phyloP scores from a whole-genome alignment of 1,140 invertebrate genomes.

The Melipona quadrifasciata region DNA sequence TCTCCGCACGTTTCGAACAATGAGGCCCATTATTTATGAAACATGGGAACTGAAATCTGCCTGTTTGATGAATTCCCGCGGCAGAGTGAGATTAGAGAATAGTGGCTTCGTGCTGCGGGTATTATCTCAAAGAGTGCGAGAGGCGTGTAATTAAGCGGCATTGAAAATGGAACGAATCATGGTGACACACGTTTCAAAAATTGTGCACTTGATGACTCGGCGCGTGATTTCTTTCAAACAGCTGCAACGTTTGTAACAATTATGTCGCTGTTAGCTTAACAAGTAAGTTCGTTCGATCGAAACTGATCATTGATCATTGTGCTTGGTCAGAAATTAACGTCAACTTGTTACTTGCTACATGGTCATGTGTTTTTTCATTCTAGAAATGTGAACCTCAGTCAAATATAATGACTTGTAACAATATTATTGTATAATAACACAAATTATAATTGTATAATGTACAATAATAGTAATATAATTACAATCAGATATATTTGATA shows the following conservation, averaged over 20 bases:
- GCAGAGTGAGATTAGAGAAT: background rate
- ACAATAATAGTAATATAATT: too few species aligned
- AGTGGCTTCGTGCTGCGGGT: background rate
- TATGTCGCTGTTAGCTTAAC: background rate
- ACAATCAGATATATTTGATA: too few species aligned
- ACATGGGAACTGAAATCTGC: background rate
- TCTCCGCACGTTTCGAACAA: background rate
- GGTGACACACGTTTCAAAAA: background rate
- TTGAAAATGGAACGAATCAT: background rate
- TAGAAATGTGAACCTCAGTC: too few species aligned
- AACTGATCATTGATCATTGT: background rate
- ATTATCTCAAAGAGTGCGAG: background rate
- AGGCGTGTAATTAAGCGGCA: background rate
- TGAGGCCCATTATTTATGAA: background rate
- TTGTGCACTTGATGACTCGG: background rate
- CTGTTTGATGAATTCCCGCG: background rate
- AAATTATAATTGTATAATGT: too few species aligned
- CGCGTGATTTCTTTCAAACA: background rate
- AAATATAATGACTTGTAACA: too few species aligned
- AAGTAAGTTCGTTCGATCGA: background rate
- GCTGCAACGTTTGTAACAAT: background rate
- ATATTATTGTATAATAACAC: too few species aligned
- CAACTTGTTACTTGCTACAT: too few species aligned
- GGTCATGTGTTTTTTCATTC: too few species aligned
- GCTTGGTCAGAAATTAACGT: too few species aligned